Conservation (phyloP, 2,797 vertebrate genomes). For the Acanthopagrus latus region DNA sequence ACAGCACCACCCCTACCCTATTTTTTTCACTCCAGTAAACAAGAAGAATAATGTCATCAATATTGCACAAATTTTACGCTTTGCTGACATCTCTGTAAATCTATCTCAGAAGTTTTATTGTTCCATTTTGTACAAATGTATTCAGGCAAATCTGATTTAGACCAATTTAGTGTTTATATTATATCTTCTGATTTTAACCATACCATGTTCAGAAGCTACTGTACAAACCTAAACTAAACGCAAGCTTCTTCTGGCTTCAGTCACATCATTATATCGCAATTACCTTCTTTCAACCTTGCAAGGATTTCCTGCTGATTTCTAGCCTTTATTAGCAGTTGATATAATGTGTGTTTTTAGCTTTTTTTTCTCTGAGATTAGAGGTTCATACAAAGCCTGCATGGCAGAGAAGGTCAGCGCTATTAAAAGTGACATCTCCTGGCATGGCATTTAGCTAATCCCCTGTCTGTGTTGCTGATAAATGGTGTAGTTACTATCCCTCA, state of each 20-base stretch:
- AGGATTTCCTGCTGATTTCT: constrained; percentile 4
- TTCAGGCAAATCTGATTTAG: neutral
- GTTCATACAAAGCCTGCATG: constrained; percentile 17
- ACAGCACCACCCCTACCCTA: neutral
- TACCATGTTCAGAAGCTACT: neutral
- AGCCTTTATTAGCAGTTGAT: neutral
- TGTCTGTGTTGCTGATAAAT: constrained; percentile 51
- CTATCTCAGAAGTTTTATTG: too few species aligned
- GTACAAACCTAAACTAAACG: neutral
- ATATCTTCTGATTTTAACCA: neutral
- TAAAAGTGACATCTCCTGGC: constrained; percentile 49
- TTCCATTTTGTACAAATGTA: too few species aligned
- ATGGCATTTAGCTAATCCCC: constrained; percentile 56
- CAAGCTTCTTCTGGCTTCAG: neutral
- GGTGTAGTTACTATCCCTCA: constrained; percentile 22
- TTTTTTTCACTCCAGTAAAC: neutral
- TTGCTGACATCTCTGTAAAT: neutral
- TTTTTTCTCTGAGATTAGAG: neutral
- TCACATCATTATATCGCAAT: neutral
- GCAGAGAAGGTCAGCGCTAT: constrained; percentile 52
- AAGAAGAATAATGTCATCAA: neutral
- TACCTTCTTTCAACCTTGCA: neutral
- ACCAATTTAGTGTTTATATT: neutral
- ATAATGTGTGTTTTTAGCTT: neutral
- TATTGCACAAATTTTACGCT: neutral